These are phyloP conservation scores for Andrena fulva DNA, from an alignment of 2,888 invertebrate genomes.

Conservation along the genomic window DNA sequence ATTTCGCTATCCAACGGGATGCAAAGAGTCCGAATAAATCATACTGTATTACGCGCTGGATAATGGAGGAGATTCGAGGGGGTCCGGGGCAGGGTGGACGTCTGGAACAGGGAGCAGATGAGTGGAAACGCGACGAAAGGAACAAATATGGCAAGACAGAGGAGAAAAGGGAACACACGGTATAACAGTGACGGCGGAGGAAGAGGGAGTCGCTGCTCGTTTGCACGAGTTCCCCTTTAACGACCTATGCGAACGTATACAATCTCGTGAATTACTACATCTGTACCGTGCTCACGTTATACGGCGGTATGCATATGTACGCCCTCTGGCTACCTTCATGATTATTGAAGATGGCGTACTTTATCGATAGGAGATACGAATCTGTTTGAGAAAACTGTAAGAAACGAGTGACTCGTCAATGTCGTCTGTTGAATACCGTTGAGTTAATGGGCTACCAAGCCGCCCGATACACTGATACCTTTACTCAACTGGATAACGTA, in stretches of 20 bases:
- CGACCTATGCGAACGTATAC: conserved; percentile 56
- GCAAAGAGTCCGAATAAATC: conserved; percentile 77
- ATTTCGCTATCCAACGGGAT: conserved; percentile 70
- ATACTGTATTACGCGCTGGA: conserved; percentile 69
- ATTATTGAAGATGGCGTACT: conserved; percentile 55
- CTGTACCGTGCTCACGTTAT: conserved; percentile 55
- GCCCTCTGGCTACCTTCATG: conserved; percentile 36
- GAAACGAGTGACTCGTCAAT: conserved; percentile 59
- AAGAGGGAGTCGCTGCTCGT: conserved; percentile 54
- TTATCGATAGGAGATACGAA: conserved; percentile 43
- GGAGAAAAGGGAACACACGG: conserved; percentile 10
- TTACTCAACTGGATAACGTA: too few species aligned
- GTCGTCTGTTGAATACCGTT: neutral
- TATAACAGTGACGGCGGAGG: conserved; percentile 33
- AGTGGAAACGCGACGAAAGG: conserved; percentile 27
- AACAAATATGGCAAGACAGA: conserved; percentile 9
- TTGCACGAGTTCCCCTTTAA: conserved; percentile 72
- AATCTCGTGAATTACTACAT: conserved; percentile 68
- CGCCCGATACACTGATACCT: neutral
- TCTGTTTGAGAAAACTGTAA: conserved; percentile 36
- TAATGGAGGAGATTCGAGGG: conserved; percentile 47
- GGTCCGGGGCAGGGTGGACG: neutral
- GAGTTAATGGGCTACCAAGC: neutral
- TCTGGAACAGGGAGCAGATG: conserved; percentile 4
- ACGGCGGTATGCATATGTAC: conserved; percentile 27